These are phyloP conservation scores for Euplexia lucipara DNA, from an alignment of 2,888 invertebrate species.

Conservation along the genomic window DNA sequence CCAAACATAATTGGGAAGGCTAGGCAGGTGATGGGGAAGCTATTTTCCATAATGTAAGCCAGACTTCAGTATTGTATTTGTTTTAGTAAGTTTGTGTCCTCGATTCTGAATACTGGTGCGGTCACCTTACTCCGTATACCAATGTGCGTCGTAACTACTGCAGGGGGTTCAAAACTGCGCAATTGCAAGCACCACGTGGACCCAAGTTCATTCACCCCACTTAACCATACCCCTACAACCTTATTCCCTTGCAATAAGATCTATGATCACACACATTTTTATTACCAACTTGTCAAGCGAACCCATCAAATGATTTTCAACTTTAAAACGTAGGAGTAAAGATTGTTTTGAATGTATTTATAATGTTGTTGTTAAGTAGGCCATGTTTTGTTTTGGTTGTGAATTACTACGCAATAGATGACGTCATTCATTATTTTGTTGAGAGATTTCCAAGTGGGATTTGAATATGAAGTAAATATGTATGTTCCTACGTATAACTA, in stretches of 20 bases:
- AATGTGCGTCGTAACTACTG: slow-evolving; percentile 82
- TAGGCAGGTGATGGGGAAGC: too few relatives aligned
- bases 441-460: slow-evolving; percentile 41
- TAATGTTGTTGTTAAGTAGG: slow-evolving; percentile 50
- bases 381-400: slow-evolving; percentile 64
- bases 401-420: slow-evolving; percentile 62
- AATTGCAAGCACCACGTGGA: slow-evolving; percentile 87
- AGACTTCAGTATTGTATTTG: too few relatives aligned
- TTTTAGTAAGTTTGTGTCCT: background rate
- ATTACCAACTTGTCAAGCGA: slow-evolving; percentile 49
- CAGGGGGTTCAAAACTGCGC: slow-evolving; percentile 88
- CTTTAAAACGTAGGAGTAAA: slow-evolving; percentile 27
- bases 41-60: too few relatives aligned
- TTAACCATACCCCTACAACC: slow-evolving; percentile 54
- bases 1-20: too few relatives aligned
- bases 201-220: slow-evolving; percentile 82
- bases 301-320: slow-evolving; percentile 30
- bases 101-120: slow-evolving; percentile 9
- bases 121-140: slow-evolving; percentile 64
- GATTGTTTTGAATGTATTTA: slow-evolving; percentile 58
- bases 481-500: slow-evolving; percentile 15
- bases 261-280: slow-evolving; percentile 55
- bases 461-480: slow-evolving; percentile 40
- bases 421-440: slow-evolving; percentile 59
- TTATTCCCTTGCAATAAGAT: slow-evolving; percentile 59